Base-by-base conservation (phyloP, 1,140 invertebrate species). In the Brachionus sp. region DNA sequence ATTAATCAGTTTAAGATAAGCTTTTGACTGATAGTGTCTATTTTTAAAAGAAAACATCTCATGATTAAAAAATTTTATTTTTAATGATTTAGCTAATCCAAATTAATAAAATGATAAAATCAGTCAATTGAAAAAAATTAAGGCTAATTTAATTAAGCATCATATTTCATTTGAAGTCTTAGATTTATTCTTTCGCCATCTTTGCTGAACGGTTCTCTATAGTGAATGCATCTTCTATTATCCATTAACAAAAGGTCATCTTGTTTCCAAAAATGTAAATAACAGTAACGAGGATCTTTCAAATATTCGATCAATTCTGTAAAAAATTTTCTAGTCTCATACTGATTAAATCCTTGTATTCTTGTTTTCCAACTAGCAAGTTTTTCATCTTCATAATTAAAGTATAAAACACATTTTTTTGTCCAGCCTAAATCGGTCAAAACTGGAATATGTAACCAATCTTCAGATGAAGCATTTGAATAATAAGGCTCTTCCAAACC, bases 101-200 rank as follows among this genome's bases (percentile, higher is more conserved):
- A 16, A 16, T 53, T 53, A 16, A 1, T 53, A 6, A 5, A 1
- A 53, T 16, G 50, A 53, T 53, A 53, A 53, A 16, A n/a, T 53
- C 50, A 53, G 50, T 53, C 50, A 53, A 53, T 53, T n/a, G n/a
- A 53, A 53, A 53, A 53, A 53, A 53, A 23, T 53, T 0, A 23
- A 53, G 19, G 13, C n/a, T 53, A 53, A 53, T 53, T 53, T 53
- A 53, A 53, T 53, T n/a, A n/a, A n/a, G n/a, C n/a, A n/a, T n/a
- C 50, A 53, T 53, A 53, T 53, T 53, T 53, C 50, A 53, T 53
- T 53, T 53, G 50, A 53, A 53, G 50, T 53, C 50, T 53, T 53
- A 53, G 50, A 16, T 53, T 53, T 16, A 53, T 16, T 13, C 50
- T 13, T 53, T 53, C 50, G 19, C 50, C 50, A 16, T 53, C 50